Evolutionary conservation across 2,113 vertebrate genomes (phyloP), one percentile per base, ranked within the genome.

Genomic region (Cyanoderma ruficeps): DNA sequence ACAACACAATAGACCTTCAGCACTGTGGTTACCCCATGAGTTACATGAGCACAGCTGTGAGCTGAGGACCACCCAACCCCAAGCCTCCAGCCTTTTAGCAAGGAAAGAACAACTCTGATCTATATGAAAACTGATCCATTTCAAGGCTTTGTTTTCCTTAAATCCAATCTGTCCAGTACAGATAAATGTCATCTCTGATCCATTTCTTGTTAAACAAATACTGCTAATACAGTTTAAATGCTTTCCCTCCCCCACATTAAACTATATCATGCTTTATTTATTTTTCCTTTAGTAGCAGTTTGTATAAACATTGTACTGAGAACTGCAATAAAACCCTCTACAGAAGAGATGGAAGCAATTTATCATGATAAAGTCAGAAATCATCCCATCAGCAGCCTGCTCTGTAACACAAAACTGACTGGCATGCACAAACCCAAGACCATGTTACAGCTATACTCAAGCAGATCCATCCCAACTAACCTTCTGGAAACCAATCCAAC

Each of bases 201-300:
- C 63, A 25, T 65, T 91, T 83, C 78, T 91, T 70, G 22, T 64
- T 88, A 77, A 94, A 74, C 60, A 95, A 91, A 93, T 70, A 91
- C 22, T 72, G 59, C 24, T 77, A 70, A 94, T 80, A 90, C 28
- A 86, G 35, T 80, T 87, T 77, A 88, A 96, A 91, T 35, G 16
- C 55, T 37, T 85, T 44, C 39, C 77, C 44, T 74, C 68, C 63
- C 84, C n/a, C 33, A 49, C 23, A 71, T 42, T 78, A 77, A 92
- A 77, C 55, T 89, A 59, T 35, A 70, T 41, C 2, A 1, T 80
- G 52, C 44, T 71, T 41, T 71, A 84, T 92, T 93, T 95, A 85
- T 91, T 94, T 93, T 89, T 81, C 8, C 46, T 79, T 74, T 74
- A 47, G 46, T 70, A 90, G 75, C 39, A 72, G 59, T 55, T 95